These are phyloP conservation scores for Shargacucullia verbasci DNA, from an alignment of 2,888 invertebrate species.

Conservation along the genomic window DNA sequence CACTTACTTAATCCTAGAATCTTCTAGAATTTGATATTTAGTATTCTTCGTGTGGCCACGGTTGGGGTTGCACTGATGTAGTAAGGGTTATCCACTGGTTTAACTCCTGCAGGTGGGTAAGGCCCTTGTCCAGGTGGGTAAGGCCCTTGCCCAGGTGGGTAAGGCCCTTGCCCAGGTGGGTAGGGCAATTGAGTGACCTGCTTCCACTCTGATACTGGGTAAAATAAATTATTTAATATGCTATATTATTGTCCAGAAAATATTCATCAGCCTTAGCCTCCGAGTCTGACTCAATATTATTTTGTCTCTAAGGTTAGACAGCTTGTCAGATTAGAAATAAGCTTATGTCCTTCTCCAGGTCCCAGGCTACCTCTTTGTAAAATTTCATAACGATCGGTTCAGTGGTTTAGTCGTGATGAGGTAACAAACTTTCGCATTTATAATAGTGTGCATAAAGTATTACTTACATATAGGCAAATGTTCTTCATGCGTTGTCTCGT, in stretches of 20 bases:
- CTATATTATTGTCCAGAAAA: no score
- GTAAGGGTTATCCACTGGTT: constrained; percentile 20
- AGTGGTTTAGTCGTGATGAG: no score
- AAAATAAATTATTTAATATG: neutral
- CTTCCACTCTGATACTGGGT: constrained; percentile 35
- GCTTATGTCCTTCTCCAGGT: no score
- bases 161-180: neutral
- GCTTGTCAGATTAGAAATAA: no score
- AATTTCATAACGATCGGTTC: no score
- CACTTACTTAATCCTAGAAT: constrained; percentile 29
- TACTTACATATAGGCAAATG: constrained; percentile 61
- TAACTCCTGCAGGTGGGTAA: neutral
- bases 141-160: neutral
- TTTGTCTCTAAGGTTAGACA: no score
- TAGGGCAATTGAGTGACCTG: neutral
- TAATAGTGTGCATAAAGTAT: no score
- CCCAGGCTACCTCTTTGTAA: no score
- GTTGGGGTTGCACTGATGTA: constrained; percentile 21
- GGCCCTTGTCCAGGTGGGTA: neutral
- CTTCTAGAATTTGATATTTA: constrained; percentile 40
- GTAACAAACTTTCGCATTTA: no score
- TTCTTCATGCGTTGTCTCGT: constrained; percentile 61
- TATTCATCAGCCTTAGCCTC: no score
- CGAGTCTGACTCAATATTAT: no score
- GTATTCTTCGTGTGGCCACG: constrained; percentile 23